Conservation (phyloP, 1,140 invertebrate species). For the Daktulosphaira vitifoliae region DNA sequence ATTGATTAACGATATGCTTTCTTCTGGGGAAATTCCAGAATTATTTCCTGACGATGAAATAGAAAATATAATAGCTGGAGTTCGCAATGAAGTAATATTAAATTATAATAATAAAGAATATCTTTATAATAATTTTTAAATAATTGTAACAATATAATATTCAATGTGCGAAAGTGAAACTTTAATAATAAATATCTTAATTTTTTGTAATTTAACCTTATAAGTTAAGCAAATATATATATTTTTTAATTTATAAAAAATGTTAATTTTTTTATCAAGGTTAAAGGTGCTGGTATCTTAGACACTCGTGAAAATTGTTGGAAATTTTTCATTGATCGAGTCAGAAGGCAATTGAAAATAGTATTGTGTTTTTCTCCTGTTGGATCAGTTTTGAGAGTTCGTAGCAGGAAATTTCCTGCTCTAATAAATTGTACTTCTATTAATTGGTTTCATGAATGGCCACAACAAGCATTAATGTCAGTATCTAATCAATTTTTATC, state of each 20-base stretch:
- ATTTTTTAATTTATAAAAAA: too few relatives aligned
- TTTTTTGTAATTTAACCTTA: too few relatives aligned
- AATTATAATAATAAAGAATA: not conserved
- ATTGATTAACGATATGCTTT: slow-evolving; percentile 89
- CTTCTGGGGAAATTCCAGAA: slow-evolving; percentile 91
- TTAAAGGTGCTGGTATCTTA: slow-evolving; percentile 71
- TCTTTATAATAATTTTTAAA: too few relatives aligned
- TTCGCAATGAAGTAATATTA: slow-evolving; percentile 66
- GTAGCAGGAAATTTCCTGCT: slow-evolving; percentile 90
- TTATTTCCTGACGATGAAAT: slow-evolving; percentile 92
- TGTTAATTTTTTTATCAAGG: slow-evolving; percentile 43
- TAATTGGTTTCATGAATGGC: slow-evolving; percentile 99
- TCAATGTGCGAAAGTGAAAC: too few relatives aligned
- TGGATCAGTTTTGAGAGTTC: slow-evolving; percentile 77
- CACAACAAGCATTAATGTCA: slow-evolving; percentile 86
- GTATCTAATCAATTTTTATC: slow-evolving; percentile 82
- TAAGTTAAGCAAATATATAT: too few relatives aligned
- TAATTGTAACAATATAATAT: too few relatives aligned
- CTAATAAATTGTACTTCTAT: slow-evolving; percentile 90
- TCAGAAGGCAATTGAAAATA: slow-evolving; percentile 80
- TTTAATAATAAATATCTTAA: too few relatives aligned
- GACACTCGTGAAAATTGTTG: slow-evolving; percentile 94
- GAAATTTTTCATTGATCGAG: slow-evolving; percentile 94
- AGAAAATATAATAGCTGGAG: slow-evolving; percentile 85
- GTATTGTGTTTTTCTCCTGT: slow-evolving; percentile 92